Conservation (phyloP, 2,888 invertebrate genomes). For the Dynastes tityus region DNA sequence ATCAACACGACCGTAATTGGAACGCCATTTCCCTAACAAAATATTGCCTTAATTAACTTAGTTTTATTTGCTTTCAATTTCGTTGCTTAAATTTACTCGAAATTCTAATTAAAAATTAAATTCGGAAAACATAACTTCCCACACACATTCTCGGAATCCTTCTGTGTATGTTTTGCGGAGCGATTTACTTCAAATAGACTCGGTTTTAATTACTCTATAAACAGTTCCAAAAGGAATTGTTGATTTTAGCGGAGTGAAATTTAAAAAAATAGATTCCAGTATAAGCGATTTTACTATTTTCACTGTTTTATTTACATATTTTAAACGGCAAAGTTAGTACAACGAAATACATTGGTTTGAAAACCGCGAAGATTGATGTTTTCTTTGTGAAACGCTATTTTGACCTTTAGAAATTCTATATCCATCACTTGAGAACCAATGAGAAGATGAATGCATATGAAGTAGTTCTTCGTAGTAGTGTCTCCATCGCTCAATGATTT, state of each 20-base stretch:
- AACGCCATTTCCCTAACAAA: slow-evolving; percentile 41
- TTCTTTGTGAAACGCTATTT: no score
- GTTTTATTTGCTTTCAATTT: slow-evolving; percentile 52
- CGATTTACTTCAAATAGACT: slow-evolving; percentile 18
- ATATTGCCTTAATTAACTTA: slow-evolving; percentile 51
- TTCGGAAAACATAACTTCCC: slow-evolving; percentile 31
- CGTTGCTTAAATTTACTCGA: slow-evolving; percentile 42
- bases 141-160: not conserved
- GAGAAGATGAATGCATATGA: no score
- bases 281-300: not conserved
- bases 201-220: slow-evolving; percentile 23
- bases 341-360: no score
- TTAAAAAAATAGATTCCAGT: not conserved
- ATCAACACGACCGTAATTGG: slow-evolving; percentile 44
- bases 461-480: no score
- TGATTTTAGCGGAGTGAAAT: not conserved
- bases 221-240: slow-evolving; percentile 3
- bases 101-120: slow-evolving; percentile 47
- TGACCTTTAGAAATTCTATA: no score
- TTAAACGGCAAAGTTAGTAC: not conserved
- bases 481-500: no score
- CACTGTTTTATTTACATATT: not conserved
- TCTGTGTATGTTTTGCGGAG: slow-evolving; percentile 5
- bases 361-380: no score
- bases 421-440: no score